Evolutionary conservation across 2,113 vertebrate species (phyloP).

Genomic region (Theristicus caerulescens): DNA sequence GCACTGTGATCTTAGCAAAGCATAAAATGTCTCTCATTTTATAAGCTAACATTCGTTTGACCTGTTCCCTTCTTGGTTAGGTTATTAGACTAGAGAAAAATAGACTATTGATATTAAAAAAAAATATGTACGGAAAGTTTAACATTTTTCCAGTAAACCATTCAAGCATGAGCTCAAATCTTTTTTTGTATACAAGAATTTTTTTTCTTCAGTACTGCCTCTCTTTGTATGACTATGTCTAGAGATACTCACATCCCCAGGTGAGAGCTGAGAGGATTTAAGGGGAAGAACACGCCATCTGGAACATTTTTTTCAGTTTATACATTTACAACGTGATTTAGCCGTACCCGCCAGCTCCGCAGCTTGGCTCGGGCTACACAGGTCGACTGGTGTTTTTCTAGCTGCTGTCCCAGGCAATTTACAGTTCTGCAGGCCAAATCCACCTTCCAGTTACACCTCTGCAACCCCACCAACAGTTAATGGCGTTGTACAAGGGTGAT

Average conservation of each 20-base stretch:
- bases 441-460: background rate
- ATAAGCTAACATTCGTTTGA: background rate
- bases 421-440: background rate
- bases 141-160: background rate
- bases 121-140: background rate
- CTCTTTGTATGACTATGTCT: background rate
- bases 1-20: background rate
- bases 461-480: background rate
- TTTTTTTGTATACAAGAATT: background rate
- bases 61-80: background rate
- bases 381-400: background rate
- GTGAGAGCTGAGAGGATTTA: background rate
- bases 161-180: background rate
- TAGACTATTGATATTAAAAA: background rate
- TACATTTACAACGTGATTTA: background rate
- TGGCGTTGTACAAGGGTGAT: rapidly evolving
- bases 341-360: background rate
- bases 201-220: background rate
- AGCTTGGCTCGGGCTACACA: background rate
- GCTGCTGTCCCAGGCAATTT: background rate
- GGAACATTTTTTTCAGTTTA: background rate
- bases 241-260: background rate
- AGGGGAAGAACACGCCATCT: background rate
- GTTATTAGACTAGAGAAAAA: background rate
- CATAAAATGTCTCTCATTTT: background rate